phyloP scores from a whole-genome alignment of 1,140 invertebrate genomes.

The Rhopalosiphum maidis region DNA sequence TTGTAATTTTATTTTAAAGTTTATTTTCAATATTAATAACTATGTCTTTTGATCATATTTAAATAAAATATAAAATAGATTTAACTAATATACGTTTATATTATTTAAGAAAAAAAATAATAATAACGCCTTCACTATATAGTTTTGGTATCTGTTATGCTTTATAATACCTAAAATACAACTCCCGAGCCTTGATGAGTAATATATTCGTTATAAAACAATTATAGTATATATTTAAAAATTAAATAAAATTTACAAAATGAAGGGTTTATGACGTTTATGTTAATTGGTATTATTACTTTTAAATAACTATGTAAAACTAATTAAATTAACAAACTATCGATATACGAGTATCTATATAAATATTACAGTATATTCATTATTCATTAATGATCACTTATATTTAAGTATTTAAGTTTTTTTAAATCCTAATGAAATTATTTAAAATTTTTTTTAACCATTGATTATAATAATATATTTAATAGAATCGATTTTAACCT shows the following conservation, averaged over 20 bases:
- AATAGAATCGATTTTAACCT: neutral
- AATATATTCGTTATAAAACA: neutral
- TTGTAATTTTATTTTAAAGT: neutral
- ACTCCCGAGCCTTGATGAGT: too few species aligned
- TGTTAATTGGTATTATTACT: neutral
- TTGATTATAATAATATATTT: neutral
- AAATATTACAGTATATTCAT: too few species aligned
- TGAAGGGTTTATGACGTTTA: neutral
- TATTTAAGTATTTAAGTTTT: neutral
- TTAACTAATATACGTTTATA: neutral
- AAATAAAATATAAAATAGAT: neutral
- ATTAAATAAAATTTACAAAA: neutral
- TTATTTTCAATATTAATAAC: neutral
- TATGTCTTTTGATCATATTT: neutral
- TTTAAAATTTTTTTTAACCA: neutral
- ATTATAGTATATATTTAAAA: neutral
- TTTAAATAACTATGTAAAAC: neutral
- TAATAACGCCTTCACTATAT: neutral
- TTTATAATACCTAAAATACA: neutral
- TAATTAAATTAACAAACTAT: neutral
- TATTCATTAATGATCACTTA: neutral
- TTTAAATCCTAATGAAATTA: neutral
- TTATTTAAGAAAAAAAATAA: neutral
- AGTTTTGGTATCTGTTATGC: neutral
- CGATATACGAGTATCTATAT: neutral